phyloP scores from a whole-genome alignment of 2,113 vertebrate genomes.

The Silurus asotus region DNA sequence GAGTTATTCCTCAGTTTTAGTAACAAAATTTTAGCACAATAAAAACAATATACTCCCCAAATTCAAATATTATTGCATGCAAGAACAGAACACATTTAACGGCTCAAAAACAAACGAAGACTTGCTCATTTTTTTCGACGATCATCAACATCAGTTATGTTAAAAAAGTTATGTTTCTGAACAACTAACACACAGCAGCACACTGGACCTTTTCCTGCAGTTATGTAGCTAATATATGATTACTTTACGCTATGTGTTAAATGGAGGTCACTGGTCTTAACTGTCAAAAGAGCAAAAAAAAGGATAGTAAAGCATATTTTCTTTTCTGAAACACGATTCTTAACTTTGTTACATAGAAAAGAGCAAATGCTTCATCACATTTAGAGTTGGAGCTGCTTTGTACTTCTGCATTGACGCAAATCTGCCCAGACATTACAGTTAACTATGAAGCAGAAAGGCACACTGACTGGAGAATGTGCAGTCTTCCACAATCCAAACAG shows the following conservation, averaged over 20 bases:
- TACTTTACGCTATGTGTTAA: background rate
- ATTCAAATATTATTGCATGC: background rate
- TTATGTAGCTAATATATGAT: background rate
- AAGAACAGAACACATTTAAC: background rate
- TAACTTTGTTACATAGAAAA: background rate
- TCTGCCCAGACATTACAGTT: background rate
- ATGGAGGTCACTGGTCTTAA: background rate
- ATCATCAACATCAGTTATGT: background rate
- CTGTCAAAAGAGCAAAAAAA: slow-evolving; percentile 46
- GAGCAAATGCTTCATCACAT: background rate
- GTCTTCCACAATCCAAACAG: background rate
- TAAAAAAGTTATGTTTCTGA: background rate
- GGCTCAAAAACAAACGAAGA: background rate
- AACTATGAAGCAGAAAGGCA: background rate
- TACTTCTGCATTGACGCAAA: background rate
- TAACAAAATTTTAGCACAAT: background rate
- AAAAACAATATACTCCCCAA: background rate
- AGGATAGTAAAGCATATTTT: slow-evolving; percentile 48
- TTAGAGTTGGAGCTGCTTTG: background rate
- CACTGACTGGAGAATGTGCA: background rate
- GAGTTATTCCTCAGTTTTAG: background rate
- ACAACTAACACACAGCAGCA: background rate
- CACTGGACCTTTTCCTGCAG: background rate
- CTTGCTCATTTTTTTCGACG: background rate
- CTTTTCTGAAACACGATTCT: background rate